Evolutionary conservation across 2,113 vertebrate genomes (phyloP).

Genomic region (Athene cunicularia): DNA sequence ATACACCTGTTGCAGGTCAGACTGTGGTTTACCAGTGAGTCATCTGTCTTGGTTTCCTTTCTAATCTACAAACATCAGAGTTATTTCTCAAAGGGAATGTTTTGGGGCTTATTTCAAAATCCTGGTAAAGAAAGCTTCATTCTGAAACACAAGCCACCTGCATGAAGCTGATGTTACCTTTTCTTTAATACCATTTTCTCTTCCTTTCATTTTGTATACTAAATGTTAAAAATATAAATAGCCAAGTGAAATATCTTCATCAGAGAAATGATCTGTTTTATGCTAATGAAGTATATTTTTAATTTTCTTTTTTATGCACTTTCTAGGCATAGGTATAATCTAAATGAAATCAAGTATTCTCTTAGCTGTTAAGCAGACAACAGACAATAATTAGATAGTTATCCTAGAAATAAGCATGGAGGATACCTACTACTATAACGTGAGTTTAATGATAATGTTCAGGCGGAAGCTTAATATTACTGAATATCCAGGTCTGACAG

Average conservation of each 20-base stretch:
- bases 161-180: background rate
- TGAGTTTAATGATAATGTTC: conserved; percentile 16
- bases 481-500: background rate
- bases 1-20: background rate
- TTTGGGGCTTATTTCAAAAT: background rate
- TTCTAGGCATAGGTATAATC: background rate
- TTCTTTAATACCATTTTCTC: background rate
- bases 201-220: background rate
- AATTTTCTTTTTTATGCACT: background rate
- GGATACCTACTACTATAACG: background rate
- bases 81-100: background rate
- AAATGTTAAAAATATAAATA: background rate
- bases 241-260: background rate
- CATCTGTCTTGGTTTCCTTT: background rate
- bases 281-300: background rate
- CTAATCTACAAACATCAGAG: background rate
- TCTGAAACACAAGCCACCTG: background rate
- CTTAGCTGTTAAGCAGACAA: background rate
- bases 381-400: background rate
- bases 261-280: background rate
- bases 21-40: background rate
- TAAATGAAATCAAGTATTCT: conserved; percentile 3
- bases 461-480: background rate
- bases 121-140: background rate
- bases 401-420: background rate